Evolutionary conservation across 92 coral and sea anemone species (phyloP), one percentile per base, ranked within the genome.

Genomic region (Epizoanthus stellaris): DNA sequence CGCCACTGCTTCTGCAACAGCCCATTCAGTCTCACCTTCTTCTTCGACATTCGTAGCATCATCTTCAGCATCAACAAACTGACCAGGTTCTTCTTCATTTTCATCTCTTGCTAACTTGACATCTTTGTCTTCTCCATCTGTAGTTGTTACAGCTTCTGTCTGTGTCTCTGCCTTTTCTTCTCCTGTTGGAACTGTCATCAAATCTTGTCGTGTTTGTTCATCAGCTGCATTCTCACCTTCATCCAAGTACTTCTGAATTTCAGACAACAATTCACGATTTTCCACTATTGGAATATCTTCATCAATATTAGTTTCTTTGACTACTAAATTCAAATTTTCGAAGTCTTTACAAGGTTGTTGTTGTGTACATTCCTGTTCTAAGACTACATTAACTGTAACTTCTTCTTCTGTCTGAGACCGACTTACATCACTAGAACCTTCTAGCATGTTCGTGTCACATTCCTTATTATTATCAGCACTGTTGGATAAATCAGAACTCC

Each of bases 221-320:
- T 8, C 52, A 38, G 39, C 6, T 6, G 0, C 45, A 19, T 76
- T 59, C 47, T 59, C 40, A 6, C 61, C 38, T 13, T 19, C 65
- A n/a, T 57, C 81, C 20, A 54, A 15, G 20, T 21, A 0, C 17
- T 39, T 76, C 6, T 54, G 30, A 19, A 56, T 79, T 62, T 45
- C 71, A 21, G 49, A 62, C 16, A 58, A 6, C 4, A 12, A 17
- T 21, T 3, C 17, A 12, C 34, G 62, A 79, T 63, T 10, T 59
- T 59, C 30, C 34, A 9, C 83, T 62, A 45, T 39, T 53, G 30
- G 65, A 63, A 62, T 64, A 21, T 45, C 21, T 5, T 79, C 83
- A 62, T 40, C 64, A 14, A 79, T 62, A 43, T 43, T 54, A n/a
- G 83, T 79, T 79, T 79, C 83, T 64, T 58, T 79, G 6, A 61